Conservation (phyloP, 2,113 vertebrate genomes). For the Thymallus thymallus region DNA sequence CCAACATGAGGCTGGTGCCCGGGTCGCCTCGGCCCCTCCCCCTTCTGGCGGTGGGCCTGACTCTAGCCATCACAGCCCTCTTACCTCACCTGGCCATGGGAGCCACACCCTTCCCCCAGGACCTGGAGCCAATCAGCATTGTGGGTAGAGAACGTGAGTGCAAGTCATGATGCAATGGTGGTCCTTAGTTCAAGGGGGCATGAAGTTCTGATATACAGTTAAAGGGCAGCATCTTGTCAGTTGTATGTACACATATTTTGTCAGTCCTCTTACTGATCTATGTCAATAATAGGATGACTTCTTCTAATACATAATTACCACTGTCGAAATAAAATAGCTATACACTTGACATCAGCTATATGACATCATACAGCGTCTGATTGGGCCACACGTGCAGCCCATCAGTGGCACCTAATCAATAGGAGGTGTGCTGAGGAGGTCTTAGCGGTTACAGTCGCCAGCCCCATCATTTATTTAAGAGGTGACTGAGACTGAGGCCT, state of each 20-base stretch:
- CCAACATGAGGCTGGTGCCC: constrained; percentile 70
- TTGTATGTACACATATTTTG: no score
- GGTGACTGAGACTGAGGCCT: constrained; percentile 47
- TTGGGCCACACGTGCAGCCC: constrained; percentile 22
- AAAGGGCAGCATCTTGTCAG: neutral
- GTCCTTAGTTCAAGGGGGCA: neutral
- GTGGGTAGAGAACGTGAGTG: constrained; percentile 72
- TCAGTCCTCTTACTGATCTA: neutral
- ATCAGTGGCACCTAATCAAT: constrained; percentile 29
- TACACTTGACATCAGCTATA: constrained; percentile 7
- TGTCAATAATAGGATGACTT: neutral
- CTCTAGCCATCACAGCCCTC: constrained; percentile 55
- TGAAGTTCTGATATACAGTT: neutral
- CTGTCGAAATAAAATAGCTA: neutral
- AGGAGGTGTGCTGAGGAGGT: constrained; percentile 38
- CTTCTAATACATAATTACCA: neutral
- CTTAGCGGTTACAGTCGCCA: constrained; percentile 44
- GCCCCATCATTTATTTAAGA: constrained; percentile 66
- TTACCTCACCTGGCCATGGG: constrained; percentile 57
- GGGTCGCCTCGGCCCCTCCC: constrained; percentile 61
- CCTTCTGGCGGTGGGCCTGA: constrained; percentile 61
- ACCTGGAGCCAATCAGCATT: constrained; percentile 75
- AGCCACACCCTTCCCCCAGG: constrained; percentile 73
- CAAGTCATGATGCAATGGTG: constrained; percentile 5
- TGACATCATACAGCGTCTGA: constrained; percentile 4